phyloP scores from a whole-genome alignment of 2,888 invertebrate species.

The Callosobruchus maculatus region DNA sequence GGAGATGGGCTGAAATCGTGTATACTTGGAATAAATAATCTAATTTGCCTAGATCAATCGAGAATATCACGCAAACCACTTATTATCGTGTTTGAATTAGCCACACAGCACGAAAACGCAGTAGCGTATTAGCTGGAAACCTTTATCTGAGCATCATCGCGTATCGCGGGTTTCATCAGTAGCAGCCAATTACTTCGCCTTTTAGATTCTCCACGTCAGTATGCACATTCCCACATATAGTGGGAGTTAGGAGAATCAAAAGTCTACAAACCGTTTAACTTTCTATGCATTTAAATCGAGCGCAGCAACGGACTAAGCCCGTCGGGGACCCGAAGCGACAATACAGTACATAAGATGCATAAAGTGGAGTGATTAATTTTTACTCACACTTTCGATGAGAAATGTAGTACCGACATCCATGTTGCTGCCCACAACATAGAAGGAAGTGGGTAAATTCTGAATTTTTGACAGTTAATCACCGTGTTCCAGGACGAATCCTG shows the following conservation, averaged over 20 bases:
- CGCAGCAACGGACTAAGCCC: too few relatives aligned
- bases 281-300: too few relatives aligned
- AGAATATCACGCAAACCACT: background rate
- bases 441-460: too few relatives aligned
- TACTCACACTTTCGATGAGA: too few relatives aligned
- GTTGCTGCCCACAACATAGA: too few relatives aligned
- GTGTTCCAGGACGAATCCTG: too few relatives aligned
- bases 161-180: background rate
- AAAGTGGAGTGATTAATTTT: too few relatives aligned
- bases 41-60: background rate
- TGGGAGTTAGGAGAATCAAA: too few relatives aligned
- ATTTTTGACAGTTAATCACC: too few relatives aligned
- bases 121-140: background rate
- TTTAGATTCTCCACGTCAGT: background rate
- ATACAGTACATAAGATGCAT: too few relatives aligned
- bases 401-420: too few relatives aligned
- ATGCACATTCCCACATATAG: background rate
- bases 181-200: constrained; percentile 1
- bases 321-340: too few relatives aligned
- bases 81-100: background rate
- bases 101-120: background rate
- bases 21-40: background rate
- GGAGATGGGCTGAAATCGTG: background rate
- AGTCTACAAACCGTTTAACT: background rate
- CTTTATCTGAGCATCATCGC: background rate